Conservation (phyloP, 2,888 invertebrate species). For the Meiosimyza platycephala region DNA sequence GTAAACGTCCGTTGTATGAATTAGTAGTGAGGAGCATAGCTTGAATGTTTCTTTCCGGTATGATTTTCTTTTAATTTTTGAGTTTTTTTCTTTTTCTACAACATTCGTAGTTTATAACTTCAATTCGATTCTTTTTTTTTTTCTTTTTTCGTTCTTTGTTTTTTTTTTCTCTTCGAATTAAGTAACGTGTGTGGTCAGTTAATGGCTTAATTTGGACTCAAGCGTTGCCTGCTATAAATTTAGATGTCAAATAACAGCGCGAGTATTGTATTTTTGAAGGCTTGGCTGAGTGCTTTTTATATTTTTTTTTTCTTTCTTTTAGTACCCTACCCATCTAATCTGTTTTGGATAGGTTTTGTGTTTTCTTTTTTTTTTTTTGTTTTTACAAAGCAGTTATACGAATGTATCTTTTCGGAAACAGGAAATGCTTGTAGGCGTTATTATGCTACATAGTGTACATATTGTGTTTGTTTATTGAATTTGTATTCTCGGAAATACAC, state of each 20-base stretch:
- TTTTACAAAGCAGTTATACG: background rate
- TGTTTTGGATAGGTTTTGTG: too few species aligned
- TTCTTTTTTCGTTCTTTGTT: background rate
- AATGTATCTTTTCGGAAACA: conserved; percentile 14
- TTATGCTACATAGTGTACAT: background rate
- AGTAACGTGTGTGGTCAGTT: conserved; percentile 41
- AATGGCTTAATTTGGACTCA: conserved; percentile 40
- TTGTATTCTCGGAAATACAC: conserved; percentile 20
- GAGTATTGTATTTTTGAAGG: conserved; percentile 7
- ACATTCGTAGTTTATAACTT: conserved; percentile 46
- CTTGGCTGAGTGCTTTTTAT: conserved; percentile 9
- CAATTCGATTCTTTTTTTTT: conserved; percentile 5
- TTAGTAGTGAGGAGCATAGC: conserved; percentile 62
- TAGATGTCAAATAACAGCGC: conserved; percentile 7
- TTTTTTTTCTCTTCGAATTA: background rate
- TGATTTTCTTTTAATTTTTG: conserved; percentile 28
- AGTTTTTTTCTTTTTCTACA: conserved; percentile 40
- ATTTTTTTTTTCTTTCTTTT: conserved; percentile 48
- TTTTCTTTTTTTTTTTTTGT: too few species aligned
- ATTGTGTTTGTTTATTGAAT: background rate
- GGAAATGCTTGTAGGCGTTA: conserved; percentile 36
- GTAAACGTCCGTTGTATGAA: conserved; percentile 38
- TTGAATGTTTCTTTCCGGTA: conserved; percentile 62
- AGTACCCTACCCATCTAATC: too few species aligned
- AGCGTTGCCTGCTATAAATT: conserved; percentile 31